phyloP scores from a whole-genome alignment of 2,888 invertebrate species.

The Vandiemenella viatica region DNA sequence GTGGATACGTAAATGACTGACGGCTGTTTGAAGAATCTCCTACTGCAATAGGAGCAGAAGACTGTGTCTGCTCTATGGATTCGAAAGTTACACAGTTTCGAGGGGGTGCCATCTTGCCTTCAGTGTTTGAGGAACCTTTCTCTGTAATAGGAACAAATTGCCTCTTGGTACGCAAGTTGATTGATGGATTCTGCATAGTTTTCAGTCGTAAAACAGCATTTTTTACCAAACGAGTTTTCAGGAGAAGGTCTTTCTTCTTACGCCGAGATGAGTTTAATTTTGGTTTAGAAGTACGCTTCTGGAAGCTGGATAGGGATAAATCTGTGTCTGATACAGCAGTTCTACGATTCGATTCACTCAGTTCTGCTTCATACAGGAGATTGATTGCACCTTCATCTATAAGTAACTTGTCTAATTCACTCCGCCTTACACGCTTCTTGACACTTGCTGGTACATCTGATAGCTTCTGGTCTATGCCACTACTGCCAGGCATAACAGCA shows the following conservation, averaged over 20 bases:
- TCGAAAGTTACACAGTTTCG: slow-evolving; percentile 9
- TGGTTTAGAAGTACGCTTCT: slow-evolving; percentile 14
- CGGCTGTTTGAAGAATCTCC: slow-evolving; percentile 29
- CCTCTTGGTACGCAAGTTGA: slow-evolving; percentile 9
- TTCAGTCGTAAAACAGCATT: slow-evolving; percentile 38
- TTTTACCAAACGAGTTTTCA: slow-evolving; percentile 45
- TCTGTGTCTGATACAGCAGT: slow-evolving; percentile 10
- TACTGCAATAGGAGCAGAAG: slow-evolving; percentile 8
- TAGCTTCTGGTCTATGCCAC: neutral
- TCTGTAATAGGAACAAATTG: neutral
- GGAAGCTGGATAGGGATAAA: slow-evolving; percentile 24
- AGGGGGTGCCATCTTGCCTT: slow-evolving; percentile 15
- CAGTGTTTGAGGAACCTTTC: neutral
- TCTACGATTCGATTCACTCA: slow-evolving; percentile 23
- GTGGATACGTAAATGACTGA: slow-evolving; percentile 44
- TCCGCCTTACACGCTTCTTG: slow-evolving; percentile 40
- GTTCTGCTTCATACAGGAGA: slow-evolving; percentile 65
- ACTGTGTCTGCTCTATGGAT: slow-evolving; percentile 11
- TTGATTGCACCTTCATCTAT: slow-evolving; percentile 79
- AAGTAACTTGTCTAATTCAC: slow-evolving; percentile 60
- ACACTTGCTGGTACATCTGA: slow-evolving; percentile 17
- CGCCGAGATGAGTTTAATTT: slow-evolving; percentile 18
- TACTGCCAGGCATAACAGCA: neutral
- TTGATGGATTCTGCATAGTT: slow-evolving; percentile 21
- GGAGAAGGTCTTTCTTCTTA: slow-evolving; percentile 29